Base-by-base conservation (phyloP, 1,140 invertebrate genomes). In the Holcopasites calliopsidis region DNA sequence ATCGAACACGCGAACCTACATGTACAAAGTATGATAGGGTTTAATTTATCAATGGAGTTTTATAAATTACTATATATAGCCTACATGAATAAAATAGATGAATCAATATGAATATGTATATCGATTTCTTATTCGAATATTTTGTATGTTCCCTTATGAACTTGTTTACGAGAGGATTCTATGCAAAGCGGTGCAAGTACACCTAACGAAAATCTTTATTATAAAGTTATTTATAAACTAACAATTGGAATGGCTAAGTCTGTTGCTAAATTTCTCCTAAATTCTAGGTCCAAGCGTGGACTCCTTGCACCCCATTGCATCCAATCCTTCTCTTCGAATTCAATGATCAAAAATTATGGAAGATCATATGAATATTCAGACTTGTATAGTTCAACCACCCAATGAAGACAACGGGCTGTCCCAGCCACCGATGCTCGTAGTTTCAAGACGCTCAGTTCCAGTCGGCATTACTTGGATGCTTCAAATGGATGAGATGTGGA, bases 151-250 rank as follows among this genome's bases (percentile, higher is more conserved):
- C 31, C 13, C 10, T 42, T 42, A 8, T 23, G 10, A 38, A 38
- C 23, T 8, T 40, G 1, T 40, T 52, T 44, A 18, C 44, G 35
- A 65, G 18, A 35, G 28, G 62, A 66, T 74, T 66, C 55, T 28
- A 57, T 74, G 50, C 71, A 74, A 74, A 74, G 60, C 18, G 13
- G 61, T 55, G 61, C 50, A 74, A 74, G 40, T 38, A 35, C 3
- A 0, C 8, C 1, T 16, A 16, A 35, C 3, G 18, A 47, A 28
- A 58, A n/a, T 33, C 3, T 18, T 6, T 31, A 0, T 18, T 47
- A 35, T 2, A 42, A 55, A 26, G 31, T 57, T 16, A 0, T 35
- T 13, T 23, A 1, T 33, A 33, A 31, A 60, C 13, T 21, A 23
- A 1, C 21, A 8, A 16, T 35, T 49, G 23, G 47, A 23, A 3